Conservation (phyloP, 2,888 invertebrate genomes). For the Cyrtodaria siliqua region DNA sequence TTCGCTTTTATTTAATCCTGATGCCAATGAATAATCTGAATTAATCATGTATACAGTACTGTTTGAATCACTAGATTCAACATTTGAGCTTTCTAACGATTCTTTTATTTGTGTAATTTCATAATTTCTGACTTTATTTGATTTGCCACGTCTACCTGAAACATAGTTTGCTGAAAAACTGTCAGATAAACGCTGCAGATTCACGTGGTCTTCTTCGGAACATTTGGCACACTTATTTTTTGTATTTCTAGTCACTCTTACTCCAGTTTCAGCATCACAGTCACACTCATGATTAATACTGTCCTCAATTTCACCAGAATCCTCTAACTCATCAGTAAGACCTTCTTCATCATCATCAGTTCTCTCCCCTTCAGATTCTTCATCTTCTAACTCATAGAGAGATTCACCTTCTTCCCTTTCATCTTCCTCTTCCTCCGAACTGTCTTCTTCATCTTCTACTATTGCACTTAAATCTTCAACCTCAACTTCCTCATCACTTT, state of each 20-base stretch:
- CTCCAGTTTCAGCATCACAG: background rate
- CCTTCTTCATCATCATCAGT: conserved; percentile 31
- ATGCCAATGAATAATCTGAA: conserved; percentile 1
- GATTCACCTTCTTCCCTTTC: conserved; percentile 26
- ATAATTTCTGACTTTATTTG: conserved; percentile 1
- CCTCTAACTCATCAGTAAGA: conserved; percentile 11
- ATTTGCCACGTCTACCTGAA: conserved; percentile 13
- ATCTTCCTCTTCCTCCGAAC: conserved; percentile 25
- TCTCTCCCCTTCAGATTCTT: conserved; percentile 17
- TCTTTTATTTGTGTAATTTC: conserved; percentile 6
- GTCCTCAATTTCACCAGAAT: conserved; percentile 18
- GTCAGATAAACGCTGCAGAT: conserved; percentile 30
- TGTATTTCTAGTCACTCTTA: conserved; percentile 8
- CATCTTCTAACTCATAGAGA: conserved; percentile 25
- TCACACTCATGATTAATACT: conserved; percentile 11
- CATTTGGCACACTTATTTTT: background rate
- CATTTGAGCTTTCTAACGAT: conserved; percentile 4
- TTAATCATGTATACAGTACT: conserved; percentile 39
- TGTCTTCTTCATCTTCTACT: conserved; percentile 27
- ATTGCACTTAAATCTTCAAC: conserved; percentile 23
- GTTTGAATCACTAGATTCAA: conserved; percentile 26
- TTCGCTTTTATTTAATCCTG: background rate
- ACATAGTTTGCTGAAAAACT: conserved; percentile 39
- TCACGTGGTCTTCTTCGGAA: background rate
- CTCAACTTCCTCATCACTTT: conserved; percentile 4